These are phyloP conservation scores for Cephus pulcher DNA, from an alignment of 2,888 invertebrate species.

Conservation along the genomic window DNA sequence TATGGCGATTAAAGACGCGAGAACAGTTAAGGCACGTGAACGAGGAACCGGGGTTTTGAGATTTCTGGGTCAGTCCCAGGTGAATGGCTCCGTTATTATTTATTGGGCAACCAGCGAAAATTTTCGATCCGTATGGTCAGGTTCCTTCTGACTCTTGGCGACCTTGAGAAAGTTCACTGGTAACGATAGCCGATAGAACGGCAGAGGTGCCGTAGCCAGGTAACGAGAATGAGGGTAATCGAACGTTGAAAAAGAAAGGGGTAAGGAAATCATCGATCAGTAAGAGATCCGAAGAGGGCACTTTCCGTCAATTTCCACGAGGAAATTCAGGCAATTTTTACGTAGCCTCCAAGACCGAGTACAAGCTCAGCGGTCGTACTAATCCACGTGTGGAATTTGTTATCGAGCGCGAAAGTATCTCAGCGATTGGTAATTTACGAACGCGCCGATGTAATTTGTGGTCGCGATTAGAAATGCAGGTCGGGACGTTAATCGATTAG, in stretches of 20 bases:
- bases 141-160: neutral
- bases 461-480: conserved; percentile 13
- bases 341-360: neutral
- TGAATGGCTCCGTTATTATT: neutral
- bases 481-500: conserved; percentile 13
- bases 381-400: neutral
- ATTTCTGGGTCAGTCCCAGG: conserved; percentile 1
- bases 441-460: conserved; percentile 16
- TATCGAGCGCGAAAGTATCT: conserved; percentile 22
- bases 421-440: conserved; percentile 14
- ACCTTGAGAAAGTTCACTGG: neutral
- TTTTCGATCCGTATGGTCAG: neutral
- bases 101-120: conserved; percentile 1
- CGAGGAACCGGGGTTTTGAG: neutral
- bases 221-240: neutral
- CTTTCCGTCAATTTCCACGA: too few species aligned
- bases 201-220: too few species aligned
- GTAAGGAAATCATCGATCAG: neutral
- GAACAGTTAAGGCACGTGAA: neutral
- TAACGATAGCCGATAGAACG: too few species aligned
- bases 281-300: too few species aligned
- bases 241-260: neutral
- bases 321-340: neutral
- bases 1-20: neutral
- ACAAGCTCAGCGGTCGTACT: neutral